Evolutionary conservation across 2,888 invertebrate species (phyloP), one percentile per base, ranked within the genome.

Genomic region (Lottia scabra): DNA sequence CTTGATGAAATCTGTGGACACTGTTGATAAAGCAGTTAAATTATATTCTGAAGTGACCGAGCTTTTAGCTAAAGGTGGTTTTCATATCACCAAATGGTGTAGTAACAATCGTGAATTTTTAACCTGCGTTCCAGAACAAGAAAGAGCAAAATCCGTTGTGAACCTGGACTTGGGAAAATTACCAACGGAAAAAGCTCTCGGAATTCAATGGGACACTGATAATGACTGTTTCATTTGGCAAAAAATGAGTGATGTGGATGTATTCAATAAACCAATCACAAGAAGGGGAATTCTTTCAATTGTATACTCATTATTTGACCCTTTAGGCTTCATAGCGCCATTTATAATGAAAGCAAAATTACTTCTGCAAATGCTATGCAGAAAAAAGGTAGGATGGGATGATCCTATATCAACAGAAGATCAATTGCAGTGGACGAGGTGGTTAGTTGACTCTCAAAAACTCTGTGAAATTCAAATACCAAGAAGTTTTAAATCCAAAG

Each of bases 281-380:
- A 68, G 68, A 62, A 56, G 62, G 38, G 68, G 68, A 56, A 63
- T 68, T 27, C 56, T 68, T 27, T 68, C 63, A 0, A 43, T 30
- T 2, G 46, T 68, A 12, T 62, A 12, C n/a, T 62, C 62, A 13
- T 16, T 68, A 43, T 62, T 46, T 4, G 68, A 68, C 30, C 68
- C 68, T 68, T 19, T 48, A 26, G 23, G 68, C 38, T 23, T 46
- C 38, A 48, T 68, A 38, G 48, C 68, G 30, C 68, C 56, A n/a
- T 38, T 68, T 1, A 8, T 63, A 10, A 27, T 68, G 38, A 48
- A 23, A 26, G 68, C 62, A 15, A 68, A 62, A 43, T 23, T 26
- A 62, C 62, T 68, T 16, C 38, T 68, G 5, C 62, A 63, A 38
- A 45, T 44, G n/a, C 19, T 67, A 45, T n/a, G 44, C 16, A 48